Percentiles rank a stretch among this genome's conserved stretches.
phyloP scores from a whole-genome alignment of 2,888 invertebrate species.

The Plutella xylostella region DNA sequence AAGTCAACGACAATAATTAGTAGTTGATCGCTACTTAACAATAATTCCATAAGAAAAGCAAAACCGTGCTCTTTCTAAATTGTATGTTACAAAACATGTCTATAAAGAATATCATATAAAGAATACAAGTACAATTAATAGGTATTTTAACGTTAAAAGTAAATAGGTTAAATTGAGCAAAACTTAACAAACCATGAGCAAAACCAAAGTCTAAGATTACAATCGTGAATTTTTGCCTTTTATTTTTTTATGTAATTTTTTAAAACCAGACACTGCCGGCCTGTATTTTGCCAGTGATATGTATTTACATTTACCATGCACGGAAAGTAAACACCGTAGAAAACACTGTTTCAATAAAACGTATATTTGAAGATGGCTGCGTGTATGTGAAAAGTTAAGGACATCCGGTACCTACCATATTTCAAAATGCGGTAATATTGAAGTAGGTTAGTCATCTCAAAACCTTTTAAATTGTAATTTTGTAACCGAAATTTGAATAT shows the following conservation, averaged over 20 bases:
- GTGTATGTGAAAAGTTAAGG: not conserved
- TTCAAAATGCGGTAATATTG: not conserved
- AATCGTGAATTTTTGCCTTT: constrained; percentile 15
- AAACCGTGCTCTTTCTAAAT: constrained; percentile 57
- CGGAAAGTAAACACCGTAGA: constrained; percentile 19
- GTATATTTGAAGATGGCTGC: not conserved
- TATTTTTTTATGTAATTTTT: constrained; percentile 10
- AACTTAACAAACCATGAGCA: constrained; percentile 66
- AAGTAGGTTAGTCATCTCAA: not conserved
- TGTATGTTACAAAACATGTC: constrained; percentile 50
- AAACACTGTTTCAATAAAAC: not conserved
- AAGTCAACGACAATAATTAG: not conserved
- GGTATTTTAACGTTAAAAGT: constrained; percentile 45
- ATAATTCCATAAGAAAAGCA: constrained; percentile 58
- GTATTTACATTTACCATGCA: constrained; percentile 56
- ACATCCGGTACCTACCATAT: no score
- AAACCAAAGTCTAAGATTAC: constrained; percentile 29
- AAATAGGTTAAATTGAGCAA: constrained; percentile 59
- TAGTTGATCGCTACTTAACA: constrained; percentile 30
- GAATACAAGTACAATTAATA: constrained; percentile 25
- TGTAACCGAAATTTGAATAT: not conserved
- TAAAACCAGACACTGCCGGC: constrained; percentile 34
- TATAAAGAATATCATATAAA: no score
- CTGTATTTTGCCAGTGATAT: constrained; percentile 45
- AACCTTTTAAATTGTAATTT: not conserved